Conservation (phyloP, 2,888 invertebrate species). For the Ectemnius continuus region DNA sequence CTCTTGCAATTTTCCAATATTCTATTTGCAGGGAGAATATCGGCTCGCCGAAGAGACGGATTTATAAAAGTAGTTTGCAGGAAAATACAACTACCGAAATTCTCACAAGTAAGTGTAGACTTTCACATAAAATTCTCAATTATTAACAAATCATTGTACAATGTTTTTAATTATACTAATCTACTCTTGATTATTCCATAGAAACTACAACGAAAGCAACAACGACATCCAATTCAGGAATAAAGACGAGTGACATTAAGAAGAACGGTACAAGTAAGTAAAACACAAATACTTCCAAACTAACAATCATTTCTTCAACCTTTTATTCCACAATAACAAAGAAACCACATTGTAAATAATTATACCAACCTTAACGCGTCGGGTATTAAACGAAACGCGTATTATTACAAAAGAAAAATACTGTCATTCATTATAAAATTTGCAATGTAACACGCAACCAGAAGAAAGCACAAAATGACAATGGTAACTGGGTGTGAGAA, state of each 20-base stretch:
- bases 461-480: no score
- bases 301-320: no score
- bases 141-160: no score
- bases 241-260: constrained; percentile 64
- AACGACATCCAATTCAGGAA: constrained; percentile 66
- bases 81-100: constrained; percentile 79
- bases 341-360: no score
- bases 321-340: no score
- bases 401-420: no score
- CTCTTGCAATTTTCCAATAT: not conserved
- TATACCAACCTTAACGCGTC: no score
- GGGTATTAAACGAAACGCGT: no score
- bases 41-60: constrained; percentile 81
- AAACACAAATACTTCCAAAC: no score
- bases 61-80: constrained; percentile 78
- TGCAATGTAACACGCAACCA: no score
- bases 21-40: constrained; percentile 82
- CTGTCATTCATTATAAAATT: no score
- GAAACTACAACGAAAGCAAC: constrained; percentile 71
- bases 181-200: constrained; percentile 43
- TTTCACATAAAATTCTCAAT: not conserved
- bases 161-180: constrained; percentile 1
- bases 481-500: no score
- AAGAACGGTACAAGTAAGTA: constrained; percentile 72
- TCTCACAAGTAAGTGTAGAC: constrained; percentile 76